A percentile compares a stretch with the other conserved stretches of the same genome.
Evolutionary conservation across 2,888 invertebrate genomes (phyloP).

Genomic region (Trisateles emortualis): DNA sequence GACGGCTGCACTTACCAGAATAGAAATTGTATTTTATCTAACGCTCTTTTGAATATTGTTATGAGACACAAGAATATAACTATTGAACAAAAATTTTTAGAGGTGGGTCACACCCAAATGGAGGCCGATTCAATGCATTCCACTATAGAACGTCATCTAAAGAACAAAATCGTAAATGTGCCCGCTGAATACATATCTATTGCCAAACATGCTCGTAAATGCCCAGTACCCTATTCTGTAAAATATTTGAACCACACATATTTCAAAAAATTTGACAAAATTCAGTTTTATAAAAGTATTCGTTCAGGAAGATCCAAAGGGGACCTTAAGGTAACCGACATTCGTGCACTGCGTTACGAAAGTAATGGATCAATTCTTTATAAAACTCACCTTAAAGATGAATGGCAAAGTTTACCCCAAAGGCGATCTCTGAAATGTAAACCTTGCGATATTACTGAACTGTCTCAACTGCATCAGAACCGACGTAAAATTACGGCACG

Average conservation of each 20-base stretch:
- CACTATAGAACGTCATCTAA: conserved; percentile 5
- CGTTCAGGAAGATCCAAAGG: conserved; percentile 18
- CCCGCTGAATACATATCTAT: conserved; percentile 18
- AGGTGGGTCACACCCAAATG: conserved; percentile 5
- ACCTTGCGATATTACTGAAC: too few relatives aligned
- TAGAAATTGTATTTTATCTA: conserved; percentile 10
- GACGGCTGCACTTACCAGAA: conserved; percentile 10
- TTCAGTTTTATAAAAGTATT: neutral
- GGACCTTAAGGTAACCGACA: neutral
- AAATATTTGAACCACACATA: conserved; percentile 19
- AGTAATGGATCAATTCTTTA: too few relatives aligned
- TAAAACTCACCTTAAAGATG: too few relatives aligned
- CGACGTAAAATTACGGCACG: too few relatives aligned
- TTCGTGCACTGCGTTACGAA: neutral
- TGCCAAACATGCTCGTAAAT: conserved; percentile 1
- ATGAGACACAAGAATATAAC: conserved; percentile 5
- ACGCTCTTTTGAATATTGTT: conserved; percentile 7
- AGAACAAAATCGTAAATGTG: conserved; percentile 11
- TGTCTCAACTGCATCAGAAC: too few relatives aligned
- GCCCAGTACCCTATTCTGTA: conserved; percentile 1
- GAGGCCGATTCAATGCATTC: conserved; percentile 10
- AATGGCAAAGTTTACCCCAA: too few relatives aligned
- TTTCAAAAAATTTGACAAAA: conserved; percentile 13
- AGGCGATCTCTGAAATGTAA: too few relatives aligned
- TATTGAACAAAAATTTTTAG: conserved; percentile 6